phyloP scores from a whole-genome alignment of 2,888 invertebrate genomes.

The Parnassius orleans region DNA sequence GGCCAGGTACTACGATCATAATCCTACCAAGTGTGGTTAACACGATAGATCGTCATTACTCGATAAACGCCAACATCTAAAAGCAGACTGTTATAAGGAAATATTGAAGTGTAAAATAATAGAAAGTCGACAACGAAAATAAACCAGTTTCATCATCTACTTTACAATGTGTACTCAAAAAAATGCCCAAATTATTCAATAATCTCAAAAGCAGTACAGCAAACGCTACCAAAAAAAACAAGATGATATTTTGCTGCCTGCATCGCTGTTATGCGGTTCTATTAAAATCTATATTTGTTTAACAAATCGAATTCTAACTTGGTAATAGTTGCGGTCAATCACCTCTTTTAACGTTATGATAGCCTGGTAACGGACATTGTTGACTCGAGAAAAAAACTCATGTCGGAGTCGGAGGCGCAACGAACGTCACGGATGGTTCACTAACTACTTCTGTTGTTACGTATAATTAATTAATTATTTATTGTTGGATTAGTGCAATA shows the following conservation, averaged over 20 bases:
- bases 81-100: no score
- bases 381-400: slow-evolving; percentile 50
- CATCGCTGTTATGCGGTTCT: slow-evolving; percentile 11
- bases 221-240: slow-evolving; percentile 11
- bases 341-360: slow-evolving; percentile 57
- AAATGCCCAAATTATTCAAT: slow-evolving; percentile 24
- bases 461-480: neutral
- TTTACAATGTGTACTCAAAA: slow-evolving; percentile 2
- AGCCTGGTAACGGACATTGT: slow-evolving; percentile 57
- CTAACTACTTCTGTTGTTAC: slow-evolving; percentile 12
- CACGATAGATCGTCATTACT: no score
- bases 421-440: slow-evolving; percentile 22
- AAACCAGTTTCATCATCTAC: slow-evolving; percentile 1
- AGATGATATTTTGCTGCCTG: slow-evolving; percentile 3
- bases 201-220: slow-evolving; percentile 15
- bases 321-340: slow-evolving; percentile 53
- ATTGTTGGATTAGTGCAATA: no score
- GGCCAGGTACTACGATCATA: no score
- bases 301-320: slow-evolving; percentile 7
- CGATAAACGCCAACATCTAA: no score
- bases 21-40: no score
- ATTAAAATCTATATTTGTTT: slow-evolving; percentile 32
- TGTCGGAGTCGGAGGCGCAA: slow-evolving; percentile 32
- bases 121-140: neutral
- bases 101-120: no score